These are phyloP conservation scores for Symphodus melops DNA, from an alignment of 2,113 vertebrate species.

Conservation along the genomic window DNA sequence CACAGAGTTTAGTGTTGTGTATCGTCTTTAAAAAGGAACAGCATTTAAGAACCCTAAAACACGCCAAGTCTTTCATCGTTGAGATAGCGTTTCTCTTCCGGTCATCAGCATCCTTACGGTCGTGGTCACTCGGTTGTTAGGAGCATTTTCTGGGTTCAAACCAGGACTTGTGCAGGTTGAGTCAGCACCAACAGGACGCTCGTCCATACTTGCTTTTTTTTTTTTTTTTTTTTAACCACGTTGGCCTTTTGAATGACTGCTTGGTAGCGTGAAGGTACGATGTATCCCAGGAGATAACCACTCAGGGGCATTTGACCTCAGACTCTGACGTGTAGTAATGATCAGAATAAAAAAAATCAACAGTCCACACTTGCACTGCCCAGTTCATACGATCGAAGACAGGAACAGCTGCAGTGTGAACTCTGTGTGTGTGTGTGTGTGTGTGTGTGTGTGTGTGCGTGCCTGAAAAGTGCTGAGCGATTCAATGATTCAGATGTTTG, in stretches of 20 bases:
- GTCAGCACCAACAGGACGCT: background rate
- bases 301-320: background rate
- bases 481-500: no score
- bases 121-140: background rate
- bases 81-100: background rate
- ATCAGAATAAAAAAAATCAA: background rate
- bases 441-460: no score
- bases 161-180: background rate
- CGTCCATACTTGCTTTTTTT: constrained; percentile 1
- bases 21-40: background rate
- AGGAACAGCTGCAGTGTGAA: background rate
- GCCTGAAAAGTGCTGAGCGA: background rate
- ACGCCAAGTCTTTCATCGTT: background rate
- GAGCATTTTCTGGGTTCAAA: constrained; percentile 7
- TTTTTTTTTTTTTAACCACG: background rate
- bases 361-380: background rate
- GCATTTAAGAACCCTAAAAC: background rate
- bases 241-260: background rate
- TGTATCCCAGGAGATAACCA: background rate
- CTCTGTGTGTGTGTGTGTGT: background rate
- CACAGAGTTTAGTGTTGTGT: background rate
- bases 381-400: background rate
- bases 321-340: background rate
- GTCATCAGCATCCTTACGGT: background rate
- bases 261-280: background rate